These are phyloP conservation scores for Gymnocheta viridis DNA, from an alignment of 2,888 invertebrate species.

Conservation along the genomic window DNA sequence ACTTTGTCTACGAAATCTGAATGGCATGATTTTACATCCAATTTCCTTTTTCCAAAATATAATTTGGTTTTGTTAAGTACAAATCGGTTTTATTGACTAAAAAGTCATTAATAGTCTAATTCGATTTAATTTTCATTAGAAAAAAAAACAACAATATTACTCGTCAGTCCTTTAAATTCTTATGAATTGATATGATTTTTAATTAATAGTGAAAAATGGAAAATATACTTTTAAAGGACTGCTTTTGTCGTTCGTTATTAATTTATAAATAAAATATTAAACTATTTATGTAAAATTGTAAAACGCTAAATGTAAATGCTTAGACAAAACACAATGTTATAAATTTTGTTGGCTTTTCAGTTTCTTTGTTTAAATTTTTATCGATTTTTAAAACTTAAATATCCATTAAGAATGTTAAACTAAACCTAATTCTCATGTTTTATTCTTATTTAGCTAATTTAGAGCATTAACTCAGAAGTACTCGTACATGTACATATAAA, in stretches of 20 bases:
- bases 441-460: conserved; percentile 14
- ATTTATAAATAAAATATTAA: conserved; percentile 26
- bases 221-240: conserved; percentile 18
- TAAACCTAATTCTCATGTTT: conserved; percentile 44
- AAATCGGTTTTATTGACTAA: background rate
- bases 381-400: conserved; percentile 31
- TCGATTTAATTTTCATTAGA: background rate
- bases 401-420: conserved; percentile 50
- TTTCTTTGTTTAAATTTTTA: background rate
- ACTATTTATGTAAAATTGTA: conserved; percentile 21
- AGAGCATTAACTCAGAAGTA: conserved; percentile 45
- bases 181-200: background rate
- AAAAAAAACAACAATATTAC: background rate
- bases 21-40: background rate
- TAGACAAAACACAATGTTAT: conserved; percentile 63
- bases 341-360: background rate
- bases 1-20: too few species aligned
- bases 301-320: conserved; percentile 64
- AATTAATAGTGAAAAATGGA: background rate
- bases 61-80: background rate
- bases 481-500: conserved; percentile 20
- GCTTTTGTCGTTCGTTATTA: background rate
- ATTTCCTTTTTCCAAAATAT: conserved; percentile 11
- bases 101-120: conserved; percentile 29
- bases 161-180: background rate